These are phyloP conservation scores for Oreohelix idahoensis DNA, from an alignment of 1,140 invertebrate genomes.

Conservation along the genomic window DNA sequence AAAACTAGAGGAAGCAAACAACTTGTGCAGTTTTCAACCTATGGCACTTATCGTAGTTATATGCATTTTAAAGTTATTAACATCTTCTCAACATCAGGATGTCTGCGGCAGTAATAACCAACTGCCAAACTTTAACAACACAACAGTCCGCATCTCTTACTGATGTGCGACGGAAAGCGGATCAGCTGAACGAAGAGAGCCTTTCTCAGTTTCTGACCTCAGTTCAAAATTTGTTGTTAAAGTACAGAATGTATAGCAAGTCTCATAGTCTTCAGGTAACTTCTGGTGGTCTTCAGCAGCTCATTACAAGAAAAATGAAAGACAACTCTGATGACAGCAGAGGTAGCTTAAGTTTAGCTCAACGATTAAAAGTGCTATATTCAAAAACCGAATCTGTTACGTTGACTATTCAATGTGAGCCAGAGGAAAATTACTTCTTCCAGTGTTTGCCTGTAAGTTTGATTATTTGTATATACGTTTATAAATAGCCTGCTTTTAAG, in stretches of 20 bases:
- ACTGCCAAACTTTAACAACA: neutral
- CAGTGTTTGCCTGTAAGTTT: constrained; percentile 60
- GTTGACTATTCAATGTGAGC: neutral
- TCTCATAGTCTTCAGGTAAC: constrained; percentile 41
- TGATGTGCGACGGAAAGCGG: neutral
- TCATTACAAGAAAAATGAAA: constrained; percentile 55
- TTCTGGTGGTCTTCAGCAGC: constrained; percentile 65
- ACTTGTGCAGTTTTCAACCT: no score
- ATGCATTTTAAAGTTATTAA: neutral
- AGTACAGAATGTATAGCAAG: constrained; percentile 60
- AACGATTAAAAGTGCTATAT: constrained; percentile 44
- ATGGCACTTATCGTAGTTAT: no score
- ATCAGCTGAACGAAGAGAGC: constrained; percentile 21
- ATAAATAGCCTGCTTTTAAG: no score
- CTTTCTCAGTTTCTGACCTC: constrained; percentile 13
- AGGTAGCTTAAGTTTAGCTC: constrained; percentile 1
- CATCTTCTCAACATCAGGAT: neutral
- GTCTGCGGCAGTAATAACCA: neutral
- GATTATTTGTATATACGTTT: no score
- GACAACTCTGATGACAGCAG: constrained; percentile 19
- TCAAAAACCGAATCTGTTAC: constrained; percentile 25
- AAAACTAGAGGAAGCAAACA: no score
- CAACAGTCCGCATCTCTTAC: neutral
- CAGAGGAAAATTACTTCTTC: constrained; percentile 44
- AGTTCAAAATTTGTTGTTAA: constrained; percentile 54